Conservation (phyloP, 2,113 vertebrate genomes). For the Paradisaea rubra region DNA sequence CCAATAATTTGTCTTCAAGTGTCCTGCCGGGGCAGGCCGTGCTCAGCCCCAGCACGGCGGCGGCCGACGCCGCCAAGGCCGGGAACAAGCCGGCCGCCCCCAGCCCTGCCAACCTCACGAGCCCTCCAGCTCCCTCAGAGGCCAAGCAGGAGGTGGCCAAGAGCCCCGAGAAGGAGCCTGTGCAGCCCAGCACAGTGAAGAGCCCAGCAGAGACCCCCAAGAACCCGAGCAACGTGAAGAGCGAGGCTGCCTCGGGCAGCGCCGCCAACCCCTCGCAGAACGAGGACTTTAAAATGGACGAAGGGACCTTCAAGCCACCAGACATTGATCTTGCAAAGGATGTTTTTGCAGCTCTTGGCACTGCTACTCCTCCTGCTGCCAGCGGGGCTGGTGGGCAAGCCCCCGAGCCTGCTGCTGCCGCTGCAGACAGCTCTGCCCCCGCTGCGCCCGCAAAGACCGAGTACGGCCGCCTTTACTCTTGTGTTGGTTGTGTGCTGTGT, state of each 20-base stretch:
- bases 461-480: constrained; percentile 83
- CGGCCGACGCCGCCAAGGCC: constrained; percentile 61
- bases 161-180: constrained; percentile 76
- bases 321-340: constrained; percentile 90
- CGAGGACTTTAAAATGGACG: constrained; percentile 92
- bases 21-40: constrained; percentile 71
- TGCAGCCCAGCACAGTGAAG: constrained; percentile 71
- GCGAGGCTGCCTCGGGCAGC: constrained; percentile 72
- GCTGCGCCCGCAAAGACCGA: constrained; percentile 88
- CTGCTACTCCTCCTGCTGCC: constrained; percentile 66
- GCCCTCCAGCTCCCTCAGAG: constrained; percentile 70
- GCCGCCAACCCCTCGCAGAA: constrained; percentile 76
- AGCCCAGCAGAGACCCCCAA: constrained; percentile 64
- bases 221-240: constrained; percentile 76
- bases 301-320: constrained; percentile 88
- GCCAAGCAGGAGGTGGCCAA: constrained; percentile 71
- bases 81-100: constrained; percentile 56
- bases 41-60: constrained; percentile 63
- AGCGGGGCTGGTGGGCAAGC: constrained; percentile 74
- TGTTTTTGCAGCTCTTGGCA: constrained; percentile 88
- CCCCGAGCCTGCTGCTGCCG: constrained; percentile 67
- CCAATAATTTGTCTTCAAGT: constrained; percentile 62
- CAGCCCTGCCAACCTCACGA: constrained; percentile 49
- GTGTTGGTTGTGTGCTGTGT: constrained; percentile 64
- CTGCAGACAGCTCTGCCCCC: constrained; percentile 77